Conservation (phyloP, 2,113 vertebrate genomes). For the Platichthys stellatus region DNA sequence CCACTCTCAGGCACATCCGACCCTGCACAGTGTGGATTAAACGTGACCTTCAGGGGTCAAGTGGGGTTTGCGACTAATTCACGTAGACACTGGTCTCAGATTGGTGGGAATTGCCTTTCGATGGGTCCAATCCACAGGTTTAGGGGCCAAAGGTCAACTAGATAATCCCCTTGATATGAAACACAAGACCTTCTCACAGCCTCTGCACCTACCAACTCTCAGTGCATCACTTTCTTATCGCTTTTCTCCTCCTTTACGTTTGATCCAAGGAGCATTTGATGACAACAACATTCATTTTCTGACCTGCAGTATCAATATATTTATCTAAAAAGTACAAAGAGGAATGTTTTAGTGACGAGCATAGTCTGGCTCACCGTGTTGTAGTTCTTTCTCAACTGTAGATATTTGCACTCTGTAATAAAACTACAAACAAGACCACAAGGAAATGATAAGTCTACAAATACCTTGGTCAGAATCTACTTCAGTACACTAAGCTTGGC, state of each 20-base stretch:
- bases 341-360: no score
- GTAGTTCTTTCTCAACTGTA: no score
- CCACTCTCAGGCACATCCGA: constrained; percentile 73
- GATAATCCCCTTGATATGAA: constrained; percentile 77
- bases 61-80: constrained; percentile 79
- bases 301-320: neutral
- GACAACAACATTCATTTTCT: neutral
- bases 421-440: no score
- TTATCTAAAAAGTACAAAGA: no score
- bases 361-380: no score
- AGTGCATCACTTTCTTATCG: neutral
- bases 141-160: constrained; percentile 70
- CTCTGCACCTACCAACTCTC: constrained; percentile 18
- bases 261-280: neutral
- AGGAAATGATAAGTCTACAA: no score
- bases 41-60: constrained; percentile 78
- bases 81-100: constrained; percentile 66
- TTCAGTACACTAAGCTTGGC: no score
- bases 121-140: constrained; percentile 51
- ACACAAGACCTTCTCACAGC: constrained; percentile 55
- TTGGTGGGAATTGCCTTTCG: constrained; percentile 69
- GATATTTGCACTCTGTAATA: no score
- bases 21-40: constrained; percentile 71
- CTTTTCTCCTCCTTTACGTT: neutral
- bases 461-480: no score